phyloP scores from a whole-genome alignment of 2,888 invertebrate genomes.

The Meiosimyza decipiens region DNA sequence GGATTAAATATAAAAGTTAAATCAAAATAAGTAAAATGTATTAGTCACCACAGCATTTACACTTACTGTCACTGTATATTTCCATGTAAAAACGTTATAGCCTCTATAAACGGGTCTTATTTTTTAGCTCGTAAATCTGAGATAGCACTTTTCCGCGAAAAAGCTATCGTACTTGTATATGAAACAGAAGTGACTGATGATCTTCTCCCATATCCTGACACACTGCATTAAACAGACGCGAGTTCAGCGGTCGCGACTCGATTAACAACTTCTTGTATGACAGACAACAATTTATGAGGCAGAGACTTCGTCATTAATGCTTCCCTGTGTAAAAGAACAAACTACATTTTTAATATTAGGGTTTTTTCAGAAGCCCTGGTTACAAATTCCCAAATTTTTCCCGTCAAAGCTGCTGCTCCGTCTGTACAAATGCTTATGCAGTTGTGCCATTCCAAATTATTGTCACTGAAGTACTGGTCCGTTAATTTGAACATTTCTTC shows the following conservation, averaged over 20 bases:
- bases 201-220: no score
- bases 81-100: no score
- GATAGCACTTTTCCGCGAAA: neutral
- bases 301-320: constrained; percentile 8
- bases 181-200: no score
- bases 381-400: constrained; percentile 14
- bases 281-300: constrained; percentile 24
- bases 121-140: neutral
- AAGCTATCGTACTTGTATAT: neutral
- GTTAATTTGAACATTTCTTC: constrained; percentile 27
- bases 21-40: no score
- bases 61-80: no score
- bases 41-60: no score
- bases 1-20: no score
- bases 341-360: neutral
- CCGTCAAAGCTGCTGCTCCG: constrained; percentile 13
- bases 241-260: no score
- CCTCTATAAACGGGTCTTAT: neutral
- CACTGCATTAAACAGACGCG: no score
- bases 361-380: constrained; percentile 18
- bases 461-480: constrained; percentile 18
- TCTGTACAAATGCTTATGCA: constrained; percentile 21
- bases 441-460: constrained; percentile 24
- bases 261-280: constrained; percentile 8
- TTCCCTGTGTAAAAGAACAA: neutral